These are phyloP conservation scores for Drosophila nr. medialis DNA, from an alignment of 2,888 invertebrate genomes.

Conservation along the genomic window DNA sequence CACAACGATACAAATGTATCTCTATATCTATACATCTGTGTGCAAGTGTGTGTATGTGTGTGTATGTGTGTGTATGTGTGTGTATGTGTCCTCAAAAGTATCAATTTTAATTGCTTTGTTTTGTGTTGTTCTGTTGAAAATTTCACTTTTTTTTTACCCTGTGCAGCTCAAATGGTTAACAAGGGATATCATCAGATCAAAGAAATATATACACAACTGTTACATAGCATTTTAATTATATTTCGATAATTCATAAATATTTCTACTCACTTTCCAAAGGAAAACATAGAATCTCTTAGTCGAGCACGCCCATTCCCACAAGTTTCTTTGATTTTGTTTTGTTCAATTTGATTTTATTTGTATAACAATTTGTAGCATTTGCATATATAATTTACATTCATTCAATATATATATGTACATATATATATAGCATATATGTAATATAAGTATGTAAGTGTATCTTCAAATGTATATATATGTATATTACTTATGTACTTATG, in stretches of 20 bases:
- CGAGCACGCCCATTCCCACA: background rate
- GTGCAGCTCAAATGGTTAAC: background rate
- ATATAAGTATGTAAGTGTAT: conserved; percentile 34
- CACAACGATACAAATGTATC: conserved; percentile 63
- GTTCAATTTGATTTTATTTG: conserved; percentile 58
- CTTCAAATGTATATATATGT: conserved; percentile 42
- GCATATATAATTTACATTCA: conserved; percentile 54
- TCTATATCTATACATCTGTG: conserved; percentile 24
- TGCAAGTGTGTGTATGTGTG: background rate
- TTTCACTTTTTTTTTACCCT: conserved; percentile 27
- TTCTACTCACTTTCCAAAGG: background rate
- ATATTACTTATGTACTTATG: conserved; percentile 11
- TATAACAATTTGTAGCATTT: conserved; percentile 74
- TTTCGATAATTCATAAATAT: background rate
- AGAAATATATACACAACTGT: background rate
- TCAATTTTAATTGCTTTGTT: conserved; percentile 56
- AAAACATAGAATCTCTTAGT: conserved; percentile 2
- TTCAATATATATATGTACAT: conserved; percentile 39
- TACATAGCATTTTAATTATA: background rate
- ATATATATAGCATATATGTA: conserved; percentile 15
- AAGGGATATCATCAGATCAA: conserved; percentile 1
- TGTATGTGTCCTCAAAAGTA: conserved; percentile 34
- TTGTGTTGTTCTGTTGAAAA: conserved; percentile 28
- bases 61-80: background rate
- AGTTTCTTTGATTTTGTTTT: conserved; percentile 15